Evolutionary conservation across 2,113 vertebrate genomes (phyloP).

Genomic region (Chinchilla lanigera): DNA sequence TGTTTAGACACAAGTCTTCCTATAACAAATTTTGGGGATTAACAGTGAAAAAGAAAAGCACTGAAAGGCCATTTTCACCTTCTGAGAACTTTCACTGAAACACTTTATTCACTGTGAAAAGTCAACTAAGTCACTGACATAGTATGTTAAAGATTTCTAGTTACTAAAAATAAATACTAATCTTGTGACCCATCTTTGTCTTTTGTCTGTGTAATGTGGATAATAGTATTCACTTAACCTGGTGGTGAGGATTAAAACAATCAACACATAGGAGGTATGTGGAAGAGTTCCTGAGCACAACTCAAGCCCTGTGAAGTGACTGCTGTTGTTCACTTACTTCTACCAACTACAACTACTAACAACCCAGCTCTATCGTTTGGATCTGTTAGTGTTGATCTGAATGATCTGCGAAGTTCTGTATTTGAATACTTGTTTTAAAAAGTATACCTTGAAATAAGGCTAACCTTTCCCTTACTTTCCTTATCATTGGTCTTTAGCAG

Average conservation of each 20-base stretch:
- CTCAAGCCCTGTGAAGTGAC: not conserved
- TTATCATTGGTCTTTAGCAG: not conserved
- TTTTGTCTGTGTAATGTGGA: not conserved
- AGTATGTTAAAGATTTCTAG: conserved; percentile 7
- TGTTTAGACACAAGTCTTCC: not conserved
- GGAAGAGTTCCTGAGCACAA: not conserved
- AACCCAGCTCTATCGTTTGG: not conserved
- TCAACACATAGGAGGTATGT: not conserved
- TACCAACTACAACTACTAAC: not conserved
- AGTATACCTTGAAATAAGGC: not conserved
- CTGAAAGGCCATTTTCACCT: not conserved
- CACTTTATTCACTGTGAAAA: not conserved
- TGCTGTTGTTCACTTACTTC: not conserved
- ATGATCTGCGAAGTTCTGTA: not conserved
- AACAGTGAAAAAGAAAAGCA: not conserved
- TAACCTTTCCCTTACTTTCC: not conserved
- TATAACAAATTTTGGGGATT: conserved; percentile 26
- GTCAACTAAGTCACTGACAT: not conserved
- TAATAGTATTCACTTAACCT: not conserved
- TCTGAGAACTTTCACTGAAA: conserved; percentile 7
- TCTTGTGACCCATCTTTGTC: not conserved
- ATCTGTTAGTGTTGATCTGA: not conserved
- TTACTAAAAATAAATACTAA: conserved; percentile 51
- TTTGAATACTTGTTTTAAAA: not conserved
- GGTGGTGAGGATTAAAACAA: not conserved